phyloP scores from a whole-genome alignment of 1,140 invertebrate species.

The Antheraea pernyi region DNA sequence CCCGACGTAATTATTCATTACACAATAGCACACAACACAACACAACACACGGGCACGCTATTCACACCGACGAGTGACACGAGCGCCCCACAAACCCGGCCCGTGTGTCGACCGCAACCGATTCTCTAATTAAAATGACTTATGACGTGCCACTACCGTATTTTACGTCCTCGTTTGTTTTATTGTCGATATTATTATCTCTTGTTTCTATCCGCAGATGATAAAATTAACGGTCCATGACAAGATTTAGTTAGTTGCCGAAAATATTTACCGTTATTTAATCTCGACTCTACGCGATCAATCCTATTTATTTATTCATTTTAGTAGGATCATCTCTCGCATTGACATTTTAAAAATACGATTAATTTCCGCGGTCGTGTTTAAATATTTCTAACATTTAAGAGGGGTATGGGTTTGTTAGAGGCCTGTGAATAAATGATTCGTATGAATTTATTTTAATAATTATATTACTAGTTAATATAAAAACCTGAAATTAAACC shows the following conservation, averaged over 20 bases:
- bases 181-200: not conserved
- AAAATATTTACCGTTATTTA: not conserved
- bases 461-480: too few relatives aligned
- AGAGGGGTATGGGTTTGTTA: too few relatives aligned
- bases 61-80: slow-evolving; percentile 16
- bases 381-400: too few relatives aligned
- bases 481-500: too few relatives aligned
- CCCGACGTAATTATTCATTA: slow-evolving; percentile 46
- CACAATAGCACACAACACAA: slow-evolving; percentile 40
- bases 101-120: slow-evolving; percentile 30
- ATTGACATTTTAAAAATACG: too few relatives aligned
- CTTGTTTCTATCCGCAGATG: not conserved
- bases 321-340: too few relatives aligned
- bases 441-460: too few relatives aligned
- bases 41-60: slow-evolving; percentile 26
- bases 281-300: not conserved
- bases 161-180: not conserved
- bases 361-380: too few relatives aligned
- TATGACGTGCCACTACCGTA: slow-evolving; percentile 13
- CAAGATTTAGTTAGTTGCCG: not conserved
- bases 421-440: too few relatives aligned
- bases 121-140: slow-evolving; percentile 18
- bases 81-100: slow-evolving; percentile 55
- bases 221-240: not conserved
- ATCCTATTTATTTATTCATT: too few relatives aligned